Evolutionary conservation across 1,140 invertebrate genomes (phyloP).

Genomic region (Agrypnia vestita): DNA sequence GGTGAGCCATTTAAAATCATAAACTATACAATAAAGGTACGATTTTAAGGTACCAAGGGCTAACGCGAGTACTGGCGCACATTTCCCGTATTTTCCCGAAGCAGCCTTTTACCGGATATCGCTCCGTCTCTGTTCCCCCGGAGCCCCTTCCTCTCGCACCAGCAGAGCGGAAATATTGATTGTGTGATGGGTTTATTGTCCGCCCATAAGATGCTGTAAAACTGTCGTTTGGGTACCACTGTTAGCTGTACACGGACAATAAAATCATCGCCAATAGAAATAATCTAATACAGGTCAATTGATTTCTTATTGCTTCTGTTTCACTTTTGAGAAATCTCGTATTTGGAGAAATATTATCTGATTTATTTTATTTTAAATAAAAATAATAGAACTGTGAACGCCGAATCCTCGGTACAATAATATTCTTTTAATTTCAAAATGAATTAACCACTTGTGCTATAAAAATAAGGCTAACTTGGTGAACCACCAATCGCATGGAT

Average conservation of each 20-base stretch:
- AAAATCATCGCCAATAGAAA: conserved; percentile 34
- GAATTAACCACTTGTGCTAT: too few relatives aligned
- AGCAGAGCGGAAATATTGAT: conserved; percentile 37
- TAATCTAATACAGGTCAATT: conserved; percentile 25
- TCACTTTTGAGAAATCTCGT: neutral
- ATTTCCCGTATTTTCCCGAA: neutral
- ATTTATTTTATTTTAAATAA: too few relatives aligned
- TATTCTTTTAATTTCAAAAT: too few relatives aligned
- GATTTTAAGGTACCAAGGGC: too few relatives aligned
- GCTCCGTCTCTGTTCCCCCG: neutral
- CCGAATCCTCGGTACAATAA: too few relatives aligned
- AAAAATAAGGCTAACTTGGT: too few relatives aligned
- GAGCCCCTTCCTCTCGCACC: neutral
- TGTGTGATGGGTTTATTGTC: conserved; percentile 47
- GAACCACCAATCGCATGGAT: too few relatives aligned
- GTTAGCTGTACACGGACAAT: conserved; percentile 25
- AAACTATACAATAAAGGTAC: too few relatives aligned
- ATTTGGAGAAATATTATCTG: too few relatives aligned
- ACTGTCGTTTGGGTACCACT: conserved; percentile 37
- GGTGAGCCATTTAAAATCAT: too few relatives aligned
- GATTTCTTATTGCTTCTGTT: conserved; percentile 22
- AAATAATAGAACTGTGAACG: too few relatives aligned
- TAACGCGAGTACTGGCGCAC: too few relatives aligned
- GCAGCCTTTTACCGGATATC: conserved; percentile 20
- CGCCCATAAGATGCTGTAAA: conserved; percentile 45